A percentile compares a stretch with the other conserved stretches of the same genome.
These are phyloP conservation scores for Dasyprocta punctata DNA, from an alignment of 2,113 vertebrate species.

Conservation along the genomic window DNA sequence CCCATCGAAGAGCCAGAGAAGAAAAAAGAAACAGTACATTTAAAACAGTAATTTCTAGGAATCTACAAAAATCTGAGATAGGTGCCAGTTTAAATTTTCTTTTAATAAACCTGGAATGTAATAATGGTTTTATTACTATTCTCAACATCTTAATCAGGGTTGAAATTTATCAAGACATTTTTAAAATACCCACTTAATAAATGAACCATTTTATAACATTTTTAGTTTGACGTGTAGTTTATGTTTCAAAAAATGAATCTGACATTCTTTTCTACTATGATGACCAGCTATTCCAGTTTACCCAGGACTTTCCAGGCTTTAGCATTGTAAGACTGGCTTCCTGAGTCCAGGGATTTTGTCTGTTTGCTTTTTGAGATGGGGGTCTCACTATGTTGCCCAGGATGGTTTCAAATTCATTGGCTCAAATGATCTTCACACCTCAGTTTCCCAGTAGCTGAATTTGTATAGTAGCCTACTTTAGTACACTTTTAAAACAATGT, in stretches of 20 bases:
- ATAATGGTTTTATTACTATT: conserved; percentile 3
- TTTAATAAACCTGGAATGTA: neutral
- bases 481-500: too few relatives aligned
- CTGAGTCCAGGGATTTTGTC: neutral
- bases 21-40: neutral
- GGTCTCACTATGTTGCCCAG: neutral
- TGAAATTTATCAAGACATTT: neutral
- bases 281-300: neutral
- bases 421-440: neutral
- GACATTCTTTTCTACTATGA: neutral
- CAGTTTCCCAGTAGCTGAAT: neutral
- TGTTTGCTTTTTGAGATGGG: neutral
- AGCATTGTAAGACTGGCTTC: neutral
- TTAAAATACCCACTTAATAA: conserved; percentile 7
- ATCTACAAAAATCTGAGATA: neutral
- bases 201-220: neutral
- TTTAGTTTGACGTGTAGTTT: neutral
- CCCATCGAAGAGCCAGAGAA: neutral
- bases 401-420: neutral
- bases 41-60: neutral
- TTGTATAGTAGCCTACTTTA: too few relatives aligned
- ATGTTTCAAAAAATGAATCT: conserved; percentile 24
- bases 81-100: neutral
- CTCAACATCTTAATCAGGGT: conserved; percentile 8
- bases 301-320: neutral